Percentiles rank a stretch among this genome's conserved stretches.
phyloP scores from a whole-genome alignment of 2,888 invertebrate genomes.

The Rotaria magnacalcarata region DNA sequence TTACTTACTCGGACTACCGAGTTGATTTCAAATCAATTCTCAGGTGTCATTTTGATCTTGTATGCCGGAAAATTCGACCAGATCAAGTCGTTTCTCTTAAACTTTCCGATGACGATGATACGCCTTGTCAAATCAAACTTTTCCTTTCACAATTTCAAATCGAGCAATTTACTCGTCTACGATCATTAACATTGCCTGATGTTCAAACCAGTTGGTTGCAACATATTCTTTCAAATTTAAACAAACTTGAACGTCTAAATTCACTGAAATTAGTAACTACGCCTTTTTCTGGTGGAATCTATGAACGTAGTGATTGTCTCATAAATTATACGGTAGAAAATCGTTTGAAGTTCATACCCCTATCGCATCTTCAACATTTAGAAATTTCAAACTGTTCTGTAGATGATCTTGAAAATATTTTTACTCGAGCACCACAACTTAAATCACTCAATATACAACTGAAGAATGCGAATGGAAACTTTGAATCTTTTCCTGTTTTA shows the following conservation, averaged over 20 bases:
- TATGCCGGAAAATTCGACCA: not conserved
- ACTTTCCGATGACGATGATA: not conserved
- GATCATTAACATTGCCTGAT: not conserved
- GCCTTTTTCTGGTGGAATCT: no score
- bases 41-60: not conserved
- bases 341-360: no score
- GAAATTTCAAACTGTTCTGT: no score
- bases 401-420: no score
- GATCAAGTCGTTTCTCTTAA: not conserved
- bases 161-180: not conserved
- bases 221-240: not conserved
- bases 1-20: no score
- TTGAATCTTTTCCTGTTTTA: no score
- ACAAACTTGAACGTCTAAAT: not conserved
- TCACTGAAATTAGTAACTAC: not conserved
- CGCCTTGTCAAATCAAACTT: not conserved
- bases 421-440: no score
- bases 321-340: no score
- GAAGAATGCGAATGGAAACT: no score
- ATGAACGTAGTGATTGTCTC: no score
- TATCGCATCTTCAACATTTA: no score
- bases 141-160: not conserved
- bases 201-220: not conserved
- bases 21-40: not conserved
- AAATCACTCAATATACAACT: no score